Evolutionary conservation across 2,797 vertebrate species (phyloP).

Genomic region (Lithobates pipiens): DNA sequence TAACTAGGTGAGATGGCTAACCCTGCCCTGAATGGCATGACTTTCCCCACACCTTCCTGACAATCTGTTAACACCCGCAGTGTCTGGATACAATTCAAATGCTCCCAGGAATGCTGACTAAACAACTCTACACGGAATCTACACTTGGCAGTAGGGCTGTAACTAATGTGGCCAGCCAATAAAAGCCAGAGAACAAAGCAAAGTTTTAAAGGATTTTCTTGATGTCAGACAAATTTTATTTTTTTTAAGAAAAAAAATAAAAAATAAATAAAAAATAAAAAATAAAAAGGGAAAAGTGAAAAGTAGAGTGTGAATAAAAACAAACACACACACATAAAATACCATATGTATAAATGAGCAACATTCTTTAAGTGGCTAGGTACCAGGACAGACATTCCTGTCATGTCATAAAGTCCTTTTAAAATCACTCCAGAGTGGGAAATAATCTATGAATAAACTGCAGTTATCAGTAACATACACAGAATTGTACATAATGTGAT

Average conservation of each 20-base stretch:
- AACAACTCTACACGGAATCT: background rate
- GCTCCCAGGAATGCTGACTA: background rate
- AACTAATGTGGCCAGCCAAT: conserved; percentile 1
- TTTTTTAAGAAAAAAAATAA: background rate
- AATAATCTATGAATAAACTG: too few relatives aligned
- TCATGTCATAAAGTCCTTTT: background rate
- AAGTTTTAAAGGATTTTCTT: background rate
- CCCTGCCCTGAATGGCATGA: background rate
- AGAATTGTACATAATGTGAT: too few relatives aligned
- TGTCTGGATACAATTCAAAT: background rate
- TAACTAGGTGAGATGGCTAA: background rate
- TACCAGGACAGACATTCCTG: background rate
- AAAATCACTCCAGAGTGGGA: too few relatives aligned
- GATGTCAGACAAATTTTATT: background rate
- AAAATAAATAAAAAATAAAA: too few relatives aligned
- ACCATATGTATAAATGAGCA: background rate
- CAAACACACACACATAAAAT: background rate
- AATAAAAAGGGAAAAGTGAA: too few relatives aligned
- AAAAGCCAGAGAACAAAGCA: background rate
- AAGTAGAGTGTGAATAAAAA: too few relatives aligned
- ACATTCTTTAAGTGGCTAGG: background rate
- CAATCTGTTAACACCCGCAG: background rate
- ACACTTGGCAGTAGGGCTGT: background rate
- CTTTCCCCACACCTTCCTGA: background rate
- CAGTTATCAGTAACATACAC: too few relatives aligned